Evolutionary conservation across 2,797 vertebrate species (phyloP), one percentile per base, ranked within the genome.

Genomic region (Phaenicophaeus curvirostris): DNA sequence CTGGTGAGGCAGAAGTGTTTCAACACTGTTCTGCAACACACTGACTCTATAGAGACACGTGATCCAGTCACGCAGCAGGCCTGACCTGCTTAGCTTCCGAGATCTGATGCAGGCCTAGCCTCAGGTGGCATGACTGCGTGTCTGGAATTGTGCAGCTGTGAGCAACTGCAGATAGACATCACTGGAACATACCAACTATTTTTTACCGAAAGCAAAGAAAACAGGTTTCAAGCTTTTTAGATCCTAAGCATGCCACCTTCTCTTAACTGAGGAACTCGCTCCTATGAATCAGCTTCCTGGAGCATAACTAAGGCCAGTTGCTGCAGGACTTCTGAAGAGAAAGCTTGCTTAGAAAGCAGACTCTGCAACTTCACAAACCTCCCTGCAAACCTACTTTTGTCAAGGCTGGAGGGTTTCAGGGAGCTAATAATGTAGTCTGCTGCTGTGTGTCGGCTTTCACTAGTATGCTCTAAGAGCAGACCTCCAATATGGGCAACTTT

Each of bases 81-180:
- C 90, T 76, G 94, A 95, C 95, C 92, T 94, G 95, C 90, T 92
- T 71, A 85, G 87, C 91, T 18, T 71, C 86, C 65, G 89, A 73
- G 75, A 48, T 69, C 37, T 72, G 59, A 46, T 66, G 89, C 16
- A 4, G 77, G 54, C 85, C 85, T 50, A 33, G 78, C 69, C 82
- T 74, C 16, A 2, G 57, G 16, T 66, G 66, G 21, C 48, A 67
- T 48, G 63, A 44, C 78, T 81, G 48, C 57, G 8, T 87, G 69
- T 77, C 86, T 92, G 66, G 53, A 93, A 85, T 33, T 27, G 28
- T 50, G 69, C 86, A 76, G 69, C 30, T 46, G 23, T 9, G 35
- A 30, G 44, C 67, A 85, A 44, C 4, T 74, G 46, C 41, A 54
- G 69, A 55, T 11, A 66, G 41, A 21, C 37, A 39, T 39, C 48